Conservation (phyloP, 2,113 vertebrate genomes). For the Epinephelus fuscoguttatus region DNA sequence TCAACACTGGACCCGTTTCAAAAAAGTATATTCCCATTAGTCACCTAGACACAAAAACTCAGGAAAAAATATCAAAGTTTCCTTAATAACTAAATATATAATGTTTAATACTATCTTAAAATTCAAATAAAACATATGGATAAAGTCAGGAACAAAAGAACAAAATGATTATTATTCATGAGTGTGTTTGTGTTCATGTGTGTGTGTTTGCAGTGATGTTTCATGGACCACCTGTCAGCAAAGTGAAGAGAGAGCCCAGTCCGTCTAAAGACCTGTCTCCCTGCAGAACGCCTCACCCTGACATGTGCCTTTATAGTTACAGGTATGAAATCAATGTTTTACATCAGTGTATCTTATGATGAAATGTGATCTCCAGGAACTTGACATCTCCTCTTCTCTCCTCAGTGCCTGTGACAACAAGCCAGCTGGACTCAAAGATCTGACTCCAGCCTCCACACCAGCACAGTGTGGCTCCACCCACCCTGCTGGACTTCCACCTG, state of each 20-base stretch:
- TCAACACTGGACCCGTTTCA: no score
- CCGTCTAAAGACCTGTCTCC: constrained; percentile 88
- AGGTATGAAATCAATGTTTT: constrained; percentile 79
- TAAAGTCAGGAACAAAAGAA: no score
- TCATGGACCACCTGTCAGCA: constrained; percentile 89
- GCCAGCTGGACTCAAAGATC: constrained; percentile 89
- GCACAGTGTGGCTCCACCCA: constrained; percentile 78
- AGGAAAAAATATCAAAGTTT: no score
- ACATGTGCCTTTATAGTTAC: constrained; percentile 96
- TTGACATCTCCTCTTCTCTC: constrained; percentile 5
- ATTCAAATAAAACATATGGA: no score
- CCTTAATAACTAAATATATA: no score
- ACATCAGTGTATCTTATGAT: neutral
- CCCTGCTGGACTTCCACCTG: constrained; percentile 56
- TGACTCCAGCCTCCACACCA: constrained; percentile 86
- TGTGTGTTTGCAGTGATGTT: constrained; percentile 88
- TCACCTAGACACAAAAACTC: no score
- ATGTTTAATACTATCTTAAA: no score
- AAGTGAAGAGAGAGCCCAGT: constrained; percentile 93
- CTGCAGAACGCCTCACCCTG: constrained; percentile 89
- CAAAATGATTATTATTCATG: neutral
- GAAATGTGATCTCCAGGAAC: no score
- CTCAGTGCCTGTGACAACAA: constrained; percentile 94
- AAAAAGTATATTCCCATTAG: no score
- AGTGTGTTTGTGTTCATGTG: neutral